Evolutionary conservation across 2,113 vertebrate genomes (phyloP).

Genomic region (Channa argus): DNA sequence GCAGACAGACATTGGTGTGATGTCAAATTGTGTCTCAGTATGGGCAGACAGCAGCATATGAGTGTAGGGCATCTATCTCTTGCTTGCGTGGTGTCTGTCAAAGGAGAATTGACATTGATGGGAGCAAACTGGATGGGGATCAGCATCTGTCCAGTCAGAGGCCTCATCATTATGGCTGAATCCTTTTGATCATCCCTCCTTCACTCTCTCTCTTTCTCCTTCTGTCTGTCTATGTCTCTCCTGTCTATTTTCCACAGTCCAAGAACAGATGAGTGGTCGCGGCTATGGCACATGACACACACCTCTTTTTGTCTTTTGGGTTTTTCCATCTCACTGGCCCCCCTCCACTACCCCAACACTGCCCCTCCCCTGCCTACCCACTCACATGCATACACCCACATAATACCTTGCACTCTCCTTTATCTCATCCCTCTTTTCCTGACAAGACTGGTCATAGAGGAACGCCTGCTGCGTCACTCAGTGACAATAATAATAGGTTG

Average conservation of each 20-base stretch:
- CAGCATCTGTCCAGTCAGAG: constrained; percentile 64
- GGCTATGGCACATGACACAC: constrained; percentile 53
- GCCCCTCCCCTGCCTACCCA: neutral
- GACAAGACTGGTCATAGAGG: constrained; percentile 11
- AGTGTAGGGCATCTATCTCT: constrained; percentile 49
- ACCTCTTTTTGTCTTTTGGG: constrained; percentile 65
- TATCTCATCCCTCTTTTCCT: constrained; percentile 33
- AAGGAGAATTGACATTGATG: constrained; percentile 73
- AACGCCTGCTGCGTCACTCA: constrained; percentile 40
- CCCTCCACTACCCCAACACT: neutral
- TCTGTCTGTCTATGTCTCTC: constrained; percentile 47
- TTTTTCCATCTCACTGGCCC: constrained; percentile 56
- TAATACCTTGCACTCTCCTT: constrained; percentile 27
- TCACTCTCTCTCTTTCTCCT: constrained; percentile 28
- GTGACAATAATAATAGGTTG: constrained; percentile 33
- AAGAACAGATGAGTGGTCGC: constrained; percentile 51
- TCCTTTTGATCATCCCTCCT: constrained; percentile 75
- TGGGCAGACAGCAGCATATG: constrained; percentile 41
- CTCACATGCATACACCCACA: constrained; percentile 27
- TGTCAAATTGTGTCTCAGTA: constrained; percentile 11
- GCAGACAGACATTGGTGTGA: constrained; percentile 1
- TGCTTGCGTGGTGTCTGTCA: constrained; percentile 39
- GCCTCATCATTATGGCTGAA: constrained; percentile 68
- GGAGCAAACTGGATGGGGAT: constrained; percentile 77
- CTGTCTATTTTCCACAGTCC: constrained; percentile 39